Conservation (phyloP, 2,113 vertebrate genomes). For the Neogale vison region DNA sequence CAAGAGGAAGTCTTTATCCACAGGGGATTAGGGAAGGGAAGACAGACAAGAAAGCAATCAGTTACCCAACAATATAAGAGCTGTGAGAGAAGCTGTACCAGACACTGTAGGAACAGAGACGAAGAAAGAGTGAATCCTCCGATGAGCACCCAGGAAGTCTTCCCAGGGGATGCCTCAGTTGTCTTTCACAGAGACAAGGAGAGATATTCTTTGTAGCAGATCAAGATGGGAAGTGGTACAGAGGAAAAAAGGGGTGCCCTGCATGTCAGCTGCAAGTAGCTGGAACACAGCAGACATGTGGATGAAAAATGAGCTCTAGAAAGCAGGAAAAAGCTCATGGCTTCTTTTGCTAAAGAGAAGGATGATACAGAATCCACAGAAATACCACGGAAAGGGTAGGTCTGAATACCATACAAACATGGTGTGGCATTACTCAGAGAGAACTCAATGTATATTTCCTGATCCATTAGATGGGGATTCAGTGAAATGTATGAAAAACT, state of each 20-base stretch:
- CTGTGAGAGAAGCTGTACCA: no score
- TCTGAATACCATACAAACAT: neutral
- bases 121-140: neutral
- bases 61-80: neutral
- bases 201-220: neutral
- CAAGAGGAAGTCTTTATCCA: neutral
- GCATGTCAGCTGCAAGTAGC: no score
- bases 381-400: neutral
- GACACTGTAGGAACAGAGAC: neutral
- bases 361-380: neutral
- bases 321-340: neutral
- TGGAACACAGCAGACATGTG: no score
- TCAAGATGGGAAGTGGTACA: neutral
- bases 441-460: neutral
- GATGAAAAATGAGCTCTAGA: neutral
- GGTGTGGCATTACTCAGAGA: neutral
- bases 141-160: neutral
- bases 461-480: neutral
- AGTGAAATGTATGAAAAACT: neutral
- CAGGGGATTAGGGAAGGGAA: neutral
- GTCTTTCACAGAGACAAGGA: neutral
- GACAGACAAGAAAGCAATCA: neutral
- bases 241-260: rapidly evolving
- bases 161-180: neutral
- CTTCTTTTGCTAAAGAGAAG: neutral